Evolutionary conservation across 2,113 vertebrate species (phyloP).

Genomic region (Platichthys stellatus): DNA sequence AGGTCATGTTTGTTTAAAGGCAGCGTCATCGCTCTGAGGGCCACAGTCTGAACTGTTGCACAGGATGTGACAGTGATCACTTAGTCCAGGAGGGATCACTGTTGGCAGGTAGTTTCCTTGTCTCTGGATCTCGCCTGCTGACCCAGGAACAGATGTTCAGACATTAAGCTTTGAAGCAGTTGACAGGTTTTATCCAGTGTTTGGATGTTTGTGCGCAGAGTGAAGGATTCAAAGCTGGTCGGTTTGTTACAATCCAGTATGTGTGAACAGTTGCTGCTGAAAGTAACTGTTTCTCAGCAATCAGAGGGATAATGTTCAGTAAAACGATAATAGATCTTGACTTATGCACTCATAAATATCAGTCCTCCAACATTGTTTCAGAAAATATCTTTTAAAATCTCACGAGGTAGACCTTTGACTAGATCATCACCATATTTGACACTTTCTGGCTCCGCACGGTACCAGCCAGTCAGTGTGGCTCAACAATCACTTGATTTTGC

Average conservation of each 20-base stretch:
- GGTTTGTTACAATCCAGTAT: neutral
- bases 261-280: slow-evolving; percentile 6
- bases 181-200: neutral
- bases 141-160: neutral
- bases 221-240: neutral
- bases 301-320: neutral
- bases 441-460: no score
- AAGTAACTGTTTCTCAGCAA: neutral
- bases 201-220: slow-evolving; percentile 8
- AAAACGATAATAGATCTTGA: neutral
- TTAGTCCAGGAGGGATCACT: slow-evolving; percentile 15
- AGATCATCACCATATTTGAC: no score
- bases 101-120: slow-evolving; percentile 9
- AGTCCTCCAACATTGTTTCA: no score
- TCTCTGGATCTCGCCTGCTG: slow-evolving; percentile 9
- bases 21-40: slow-evolving; percentile 4
- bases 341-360: no score
- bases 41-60: neutral
- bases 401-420: no score
- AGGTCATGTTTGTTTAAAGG: slow-evolving; percentile 62
- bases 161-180: slow-evolving; percentile 4
- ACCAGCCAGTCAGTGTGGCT: no score
- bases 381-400: no score
- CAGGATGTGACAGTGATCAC: slow-evolving; percentile 13
- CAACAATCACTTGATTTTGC: no score